Conservation (phyloP, 2,113 vertebrate genomes). For the Saguinus midas region DNA sequence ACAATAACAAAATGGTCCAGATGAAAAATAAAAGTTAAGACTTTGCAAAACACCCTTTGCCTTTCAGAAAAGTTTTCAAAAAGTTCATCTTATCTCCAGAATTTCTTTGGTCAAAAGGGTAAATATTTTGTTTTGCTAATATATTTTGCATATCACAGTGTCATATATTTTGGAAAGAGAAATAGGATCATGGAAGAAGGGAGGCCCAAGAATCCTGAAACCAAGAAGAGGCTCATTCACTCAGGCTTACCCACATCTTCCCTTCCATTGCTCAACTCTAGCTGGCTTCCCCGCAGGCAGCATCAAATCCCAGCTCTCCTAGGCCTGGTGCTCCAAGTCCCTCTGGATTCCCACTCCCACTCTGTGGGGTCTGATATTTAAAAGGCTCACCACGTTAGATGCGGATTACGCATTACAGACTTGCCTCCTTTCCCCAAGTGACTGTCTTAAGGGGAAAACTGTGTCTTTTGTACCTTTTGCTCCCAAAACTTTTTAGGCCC, state of each 20-base stretch:
- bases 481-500: background rate
- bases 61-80: background rate
- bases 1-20: background rate
- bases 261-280: fast-evolving
- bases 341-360: fast-evolving
- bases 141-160: background rate
- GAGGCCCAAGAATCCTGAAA: background rate
- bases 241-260: background rate
- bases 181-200: background rate
- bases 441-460: background rate
- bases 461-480: fast-evolving
- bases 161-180: background rate
- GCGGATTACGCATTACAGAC: fast-evolving
- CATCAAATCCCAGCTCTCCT: background rate
- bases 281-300: background rate
- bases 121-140: background rate
- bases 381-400: fast-evolving
- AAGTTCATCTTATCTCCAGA: background rate
- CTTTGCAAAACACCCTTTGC: background rate
- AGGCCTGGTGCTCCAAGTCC: fast-evolving
- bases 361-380: fast-evolving
- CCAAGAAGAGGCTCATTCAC: background rate
- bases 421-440: background rate
- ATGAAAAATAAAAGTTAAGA: background rate
- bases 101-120: background rate